Evolutionary conservation across 1,140 invertebrate genomes (phyloP).

Genomic region (Tetraneura akinire): DNA sequence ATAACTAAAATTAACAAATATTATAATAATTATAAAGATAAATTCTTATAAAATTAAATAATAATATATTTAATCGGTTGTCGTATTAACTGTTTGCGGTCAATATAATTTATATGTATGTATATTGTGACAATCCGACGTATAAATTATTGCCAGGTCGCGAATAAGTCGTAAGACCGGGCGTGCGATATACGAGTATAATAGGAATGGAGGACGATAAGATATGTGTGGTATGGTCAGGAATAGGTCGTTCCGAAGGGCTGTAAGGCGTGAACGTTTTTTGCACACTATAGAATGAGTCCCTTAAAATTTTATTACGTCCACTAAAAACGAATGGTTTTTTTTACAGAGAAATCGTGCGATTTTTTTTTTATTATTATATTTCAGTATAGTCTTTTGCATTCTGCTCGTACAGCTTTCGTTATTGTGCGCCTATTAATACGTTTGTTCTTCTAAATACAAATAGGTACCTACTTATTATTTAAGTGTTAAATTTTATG

Average conservation of each 20-base stretch:
- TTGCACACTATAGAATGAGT: slow-evolving; percentile 36
- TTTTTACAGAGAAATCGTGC: neutral
- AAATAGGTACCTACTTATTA: neutral
- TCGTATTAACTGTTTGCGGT: too few relatives aligned
- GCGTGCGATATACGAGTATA: neutral
- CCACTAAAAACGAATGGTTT: slow-evolving; percentile 2
- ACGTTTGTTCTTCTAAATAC: neutral
- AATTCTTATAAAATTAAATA: too few relatives aligned
- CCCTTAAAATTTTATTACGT: slow-evolving; percentile 25
- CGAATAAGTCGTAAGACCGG: slow-evolving; percentile 15
- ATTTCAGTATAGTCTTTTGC: too few relatives aligned
- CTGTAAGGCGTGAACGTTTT: slow-evolving; percentile 8
- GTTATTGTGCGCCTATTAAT: neutral
- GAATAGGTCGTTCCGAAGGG: neutral
- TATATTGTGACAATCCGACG: neutral
- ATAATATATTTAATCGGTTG: too few relatives aligned
- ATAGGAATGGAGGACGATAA: neutral
- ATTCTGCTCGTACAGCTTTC: neutral
- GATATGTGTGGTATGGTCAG: neutral
- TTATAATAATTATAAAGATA: too few relatives aligned
- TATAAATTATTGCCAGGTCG: neutral
- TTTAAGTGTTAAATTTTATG: too few relatives aligned
- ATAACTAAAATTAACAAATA: too few relatives aligned
- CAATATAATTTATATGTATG: neutral
- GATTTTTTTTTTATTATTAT: too few relatives aligned